Percentiles rank a stretch among this genome's conserved stretches.
Evolutionary conservation across 2,113 vertebrate species (phyloP).

Genomic region (Charadrius vociferus): DNA sequence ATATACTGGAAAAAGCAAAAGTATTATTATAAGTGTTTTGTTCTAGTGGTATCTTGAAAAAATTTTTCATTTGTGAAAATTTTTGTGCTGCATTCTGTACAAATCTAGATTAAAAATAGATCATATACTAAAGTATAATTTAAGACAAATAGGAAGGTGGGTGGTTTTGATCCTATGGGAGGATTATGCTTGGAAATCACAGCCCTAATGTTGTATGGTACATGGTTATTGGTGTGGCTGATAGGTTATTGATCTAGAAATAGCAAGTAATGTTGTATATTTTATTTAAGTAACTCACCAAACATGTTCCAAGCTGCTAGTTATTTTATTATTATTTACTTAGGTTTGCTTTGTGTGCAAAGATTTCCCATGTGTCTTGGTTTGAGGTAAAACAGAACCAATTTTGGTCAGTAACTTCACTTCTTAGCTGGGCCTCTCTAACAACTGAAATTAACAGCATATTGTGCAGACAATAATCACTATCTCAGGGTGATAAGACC

Average conservation of each 20-base stretch:
- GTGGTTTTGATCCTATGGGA: not conserved
- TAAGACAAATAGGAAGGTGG: not conserved
- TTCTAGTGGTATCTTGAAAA: not conserved
- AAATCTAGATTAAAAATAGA: not conserved
- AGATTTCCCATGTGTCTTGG: rapidly evolving
- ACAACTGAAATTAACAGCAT: too few species aligned
- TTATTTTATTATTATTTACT: not conserved
- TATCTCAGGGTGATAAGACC: too few species aligned
- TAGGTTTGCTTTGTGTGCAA: not conserved
- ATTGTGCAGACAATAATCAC: too few species aligned
- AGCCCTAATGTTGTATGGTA: not conserved
- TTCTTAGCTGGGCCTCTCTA: too few species aligned
- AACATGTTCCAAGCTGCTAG: not conserved
- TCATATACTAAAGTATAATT: not conserved
- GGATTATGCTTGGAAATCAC: not conserved
- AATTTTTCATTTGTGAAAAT: not conserved
- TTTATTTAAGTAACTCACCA: not conserved
- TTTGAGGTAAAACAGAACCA: too few species aligned
- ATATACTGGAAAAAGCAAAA: not conserved
- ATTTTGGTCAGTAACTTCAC: too few species aligned
- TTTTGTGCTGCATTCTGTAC: not conserved
- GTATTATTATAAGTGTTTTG: not conserved
- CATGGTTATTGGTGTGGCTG: not conserved
- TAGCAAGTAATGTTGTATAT: not conserved
- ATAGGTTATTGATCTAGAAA: not conserved